Evolutionary conservation across 2,888 invertebrate species (phyloP).

Genomic region (Podotricha telesiphe): DNA sequence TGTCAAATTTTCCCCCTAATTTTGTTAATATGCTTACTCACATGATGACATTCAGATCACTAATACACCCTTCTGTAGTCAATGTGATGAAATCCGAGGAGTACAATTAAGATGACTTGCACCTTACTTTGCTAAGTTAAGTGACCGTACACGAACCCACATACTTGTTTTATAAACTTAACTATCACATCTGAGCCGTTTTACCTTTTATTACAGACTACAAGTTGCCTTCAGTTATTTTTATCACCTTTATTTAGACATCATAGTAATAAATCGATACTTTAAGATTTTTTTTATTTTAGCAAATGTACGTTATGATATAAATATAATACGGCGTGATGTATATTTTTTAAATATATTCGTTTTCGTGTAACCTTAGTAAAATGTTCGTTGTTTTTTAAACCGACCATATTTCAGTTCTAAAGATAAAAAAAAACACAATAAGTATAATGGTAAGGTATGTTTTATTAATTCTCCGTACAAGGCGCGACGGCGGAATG

Average conservation of each 20-base stretch:
- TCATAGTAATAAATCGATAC: constrained; percentile 39
- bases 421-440: constrained; percentile 73
- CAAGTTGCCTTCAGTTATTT: constrained; percentile 36
- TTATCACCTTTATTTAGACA: constrained; percentile 39
- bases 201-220: constrained; percentile 31
- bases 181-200: constrained; percentile 36
- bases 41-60: constrained; percentile 58
- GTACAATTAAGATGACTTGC: constrained; percentile 78
- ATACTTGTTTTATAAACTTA: constrained; percentile 41
- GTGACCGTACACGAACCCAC: constrained; percentile 52
- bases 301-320: not conserved
- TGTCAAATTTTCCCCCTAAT: constrained; percentile 53
- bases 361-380: not conserved
- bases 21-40: constrained; percentile 62
- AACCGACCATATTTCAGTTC: constrained; percentile 58
- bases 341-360: not conserved
- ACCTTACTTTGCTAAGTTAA: constrained; percentile 70
- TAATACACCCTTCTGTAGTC: constrained; percentile 62
- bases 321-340: not conserved
- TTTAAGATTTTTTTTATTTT: constrained; percentile 31
- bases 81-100: constrained; percentile 73
- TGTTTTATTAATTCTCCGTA: constrained; percentile 83
- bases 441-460: constrained; percentile 72
- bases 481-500: constrained; percentile 74
- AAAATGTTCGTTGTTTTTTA: constrained; percentile 4